These are phyloP conservation scores for Aplochiton taeniatus DNA, from an alignment of 2,797 vertebrate genomes.

Conservation along the genomic window DNA sequence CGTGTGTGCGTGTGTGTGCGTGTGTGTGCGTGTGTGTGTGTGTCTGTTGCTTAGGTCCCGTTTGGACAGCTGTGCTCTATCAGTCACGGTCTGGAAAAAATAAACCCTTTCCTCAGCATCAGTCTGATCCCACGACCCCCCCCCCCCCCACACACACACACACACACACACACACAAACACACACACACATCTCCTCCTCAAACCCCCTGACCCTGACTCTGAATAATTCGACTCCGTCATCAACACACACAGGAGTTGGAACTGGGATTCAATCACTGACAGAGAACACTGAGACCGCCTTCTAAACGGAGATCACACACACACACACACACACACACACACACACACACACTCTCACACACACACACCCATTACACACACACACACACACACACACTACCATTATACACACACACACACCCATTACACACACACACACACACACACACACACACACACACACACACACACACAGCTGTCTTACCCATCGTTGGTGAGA, in stretches of 20 bases:
- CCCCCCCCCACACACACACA: slow-evolving; percentile 9
- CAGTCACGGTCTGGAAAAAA: slow-evolving; percentile 69
- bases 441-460: slow-evolving; percentile 1
- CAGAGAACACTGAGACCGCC: no score
- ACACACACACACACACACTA: slow-evolving; percentile 4
- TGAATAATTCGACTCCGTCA: no score
- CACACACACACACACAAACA: no score
- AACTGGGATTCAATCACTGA: no score
- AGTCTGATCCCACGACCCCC: slow-evolving; percentile 62
- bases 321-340: slow-evolving; percentile 13
- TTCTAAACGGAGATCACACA: no score
- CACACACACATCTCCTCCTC: no score
- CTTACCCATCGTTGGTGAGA: slow-evolving; percentile 61
- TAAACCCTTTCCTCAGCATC: slow-evolving; percentile 60
- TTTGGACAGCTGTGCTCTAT: slow-evolving; percentile 78
- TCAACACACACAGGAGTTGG: no score
- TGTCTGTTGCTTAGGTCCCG: slow-evolving; percentile 14
- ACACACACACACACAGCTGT: not conserved
- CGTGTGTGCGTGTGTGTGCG: slow-evolving; percentile 21
- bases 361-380: not conserved
- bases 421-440: not conserved
- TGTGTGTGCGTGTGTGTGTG: slow-evolving; percentile 12
- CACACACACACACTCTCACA: slow-evolving; percentile 11
- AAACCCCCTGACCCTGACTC: no score
- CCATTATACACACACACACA: not conserved